Evolutionary conservation across 2,113 vertebrate genomes (phyloP).

Genomic region (Corythornis cristatus): DNA sequence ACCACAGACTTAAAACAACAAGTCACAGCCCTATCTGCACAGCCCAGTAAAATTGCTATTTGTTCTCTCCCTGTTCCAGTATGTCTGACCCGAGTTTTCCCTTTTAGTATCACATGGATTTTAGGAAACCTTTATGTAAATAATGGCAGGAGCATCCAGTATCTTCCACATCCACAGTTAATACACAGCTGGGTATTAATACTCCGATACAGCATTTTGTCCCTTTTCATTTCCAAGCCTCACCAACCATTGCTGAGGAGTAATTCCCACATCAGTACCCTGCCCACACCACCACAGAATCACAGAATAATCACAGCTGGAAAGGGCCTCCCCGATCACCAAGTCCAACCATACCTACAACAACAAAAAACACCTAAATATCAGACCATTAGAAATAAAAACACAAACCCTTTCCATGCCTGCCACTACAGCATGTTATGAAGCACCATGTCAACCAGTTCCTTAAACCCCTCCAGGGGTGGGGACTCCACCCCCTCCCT

Average conservation of each 20-base stretch:
- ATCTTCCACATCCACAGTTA: rapidly evolving
- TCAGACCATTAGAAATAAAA: too few species aligned
- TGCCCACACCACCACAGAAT: not conserved
- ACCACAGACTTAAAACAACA: rapidly evolving
- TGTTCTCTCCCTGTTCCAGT: not conserved
- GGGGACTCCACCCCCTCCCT: too few species aligned
- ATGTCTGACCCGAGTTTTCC: not conserved
- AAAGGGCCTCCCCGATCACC: too few species aligned
- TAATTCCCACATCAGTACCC: not conserved
- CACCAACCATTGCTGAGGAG: not conserved
- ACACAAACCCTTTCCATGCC: too few species aligned
- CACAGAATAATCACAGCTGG: too few species aligned
- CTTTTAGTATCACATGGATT: rapidly evolving
- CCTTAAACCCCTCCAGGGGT: too few species aligned
- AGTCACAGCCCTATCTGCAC: not conserved
- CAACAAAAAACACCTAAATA: too few species aligned
- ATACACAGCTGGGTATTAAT: rapidly evolving
- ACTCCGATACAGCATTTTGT: rapidly evolving
- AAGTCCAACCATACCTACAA: too few species aligned
- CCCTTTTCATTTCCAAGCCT: not conserved
- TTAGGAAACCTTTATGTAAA: not conserved
- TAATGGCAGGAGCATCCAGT: not conserved
- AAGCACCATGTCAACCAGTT: too few species aligned
- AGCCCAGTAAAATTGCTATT: rapidly evolving
- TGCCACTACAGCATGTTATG: too few species aligned